Evolutionary conservation across 2,797 vertebrate genomes (phyloP).

Genomic region (Rhinophrynus dorsalis): DNA sequence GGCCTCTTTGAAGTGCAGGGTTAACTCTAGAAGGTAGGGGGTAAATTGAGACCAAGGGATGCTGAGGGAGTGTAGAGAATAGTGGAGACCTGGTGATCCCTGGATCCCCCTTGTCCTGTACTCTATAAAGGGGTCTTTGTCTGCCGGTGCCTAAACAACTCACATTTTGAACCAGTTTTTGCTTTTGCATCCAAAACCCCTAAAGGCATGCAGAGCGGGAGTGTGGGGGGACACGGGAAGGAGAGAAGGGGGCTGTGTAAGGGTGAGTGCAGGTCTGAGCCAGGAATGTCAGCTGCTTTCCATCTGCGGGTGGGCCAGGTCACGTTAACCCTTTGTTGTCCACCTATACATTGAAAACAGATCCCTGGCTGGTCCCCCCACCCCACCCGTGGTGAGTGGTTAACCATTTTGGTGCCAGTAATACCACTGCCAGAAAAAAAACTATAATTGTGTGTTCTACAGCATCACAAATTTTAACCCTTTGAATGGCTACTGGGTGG

Average conservation of each 20-base stretch:
- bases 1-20: too few species aligned
- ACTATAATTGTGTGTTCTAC: too few species aligned
- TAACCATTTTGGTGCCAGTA: too few species aligned
- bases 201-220: neutral
- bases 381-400: too few species aligned
- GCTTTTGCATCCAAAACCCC: slow-evolving; percentile 26
- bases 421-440: too few species aligned
- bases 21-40: neutral
- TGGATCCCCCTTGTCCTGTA: neutral
- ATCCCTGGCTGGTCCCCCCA: too few species aligned
- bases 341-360: neutral
- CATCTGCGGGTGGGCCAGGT: neutral
- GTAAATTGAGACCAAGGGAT: neutral
- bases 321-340: slow-evolving; percentile 15
- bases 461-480: too few species aligned
- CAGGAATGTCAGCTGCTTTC: slow-evolving; percentile 42
- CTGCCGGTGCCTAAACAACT: neutral
- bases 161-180: slow-evolving; percentile 6
- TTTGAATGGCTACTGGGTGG: too few species aligned
- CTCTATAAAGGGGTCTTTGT: slow-evolving; percentile 1
- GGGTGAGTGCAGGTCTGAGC: neutral
- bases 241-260: too few species aligned
- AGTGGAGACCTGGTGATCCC: neutral
- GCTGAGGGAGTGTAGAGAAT: neutral
- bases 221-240: neutral